Evolutionary conservation across 1,140 invertebrate genomes (phyloP).

Genomic region (Aphelinus certus): DNA sequence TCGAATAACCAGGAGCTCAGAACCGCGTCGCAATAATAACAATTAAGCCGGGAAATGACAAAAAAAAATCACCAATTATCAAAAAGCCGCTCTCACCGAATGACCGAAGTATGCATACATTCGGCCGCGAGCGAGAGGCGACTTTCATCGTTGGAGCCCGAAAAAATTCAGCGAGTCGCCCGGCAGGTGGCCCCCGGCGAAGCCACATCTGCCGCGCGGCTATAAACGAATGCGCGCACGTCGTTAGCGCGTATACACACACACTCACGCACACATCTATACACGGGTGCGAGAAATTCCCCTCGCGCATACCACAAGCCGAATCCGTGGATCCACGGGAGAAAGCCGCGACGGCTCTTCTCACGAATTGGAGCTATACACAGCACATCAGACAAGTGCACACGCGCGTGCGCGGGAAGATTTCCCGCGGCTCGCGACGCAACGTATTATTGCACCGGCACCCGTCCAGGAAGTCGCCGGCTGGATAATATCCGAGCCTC

Average conservation of each 20-base stretch:
- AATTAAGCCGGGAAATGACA: background rate
- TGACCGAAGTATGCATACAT: too few relatives aligned
- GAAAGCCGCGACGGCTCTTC: background rate
- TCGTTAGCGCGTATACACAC: too few relatives aligned
- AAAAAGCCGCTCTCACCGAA: too few relatives aligned
- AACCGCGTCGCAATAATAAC: too few relatives aligned
- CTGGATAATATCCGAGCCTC: conserved; percentile 6
- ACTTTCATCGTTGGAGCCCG: background rate
- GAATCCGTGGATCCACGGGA: background rate
- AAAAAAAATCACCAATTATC: too few relatives aligned
- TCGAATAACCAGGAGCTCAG: too few relatives aligned
- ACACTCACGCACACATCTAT: background rate
- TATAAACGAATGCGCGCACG: too few relatives aligned
- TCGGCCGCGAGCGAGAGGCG: background rate
- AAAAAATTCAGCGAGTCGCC: background rate
- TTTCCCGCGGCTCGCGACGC: background rate
- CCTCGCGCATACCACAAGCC: background rate
- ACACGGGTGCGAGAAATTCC: background rate
- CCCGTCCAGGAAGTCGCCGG: conserved; percentile 8
- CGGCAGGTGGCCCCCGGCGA: too few relatives aligned
- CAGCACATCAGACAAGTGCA: background rate
- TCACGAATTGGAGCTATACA: too few relatives aligned
- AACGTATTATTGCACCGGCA: conserved; percentile 11
- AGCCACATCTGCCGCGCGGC: too few relatives aligned
- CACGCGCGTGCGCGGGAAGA: background rate